Evolutionary conservation across 2,113 vertebrate genomes (phyloP), one percentile per base, ranked within the genome.

Genomic region (Myiopsitta monachus): DNA sequence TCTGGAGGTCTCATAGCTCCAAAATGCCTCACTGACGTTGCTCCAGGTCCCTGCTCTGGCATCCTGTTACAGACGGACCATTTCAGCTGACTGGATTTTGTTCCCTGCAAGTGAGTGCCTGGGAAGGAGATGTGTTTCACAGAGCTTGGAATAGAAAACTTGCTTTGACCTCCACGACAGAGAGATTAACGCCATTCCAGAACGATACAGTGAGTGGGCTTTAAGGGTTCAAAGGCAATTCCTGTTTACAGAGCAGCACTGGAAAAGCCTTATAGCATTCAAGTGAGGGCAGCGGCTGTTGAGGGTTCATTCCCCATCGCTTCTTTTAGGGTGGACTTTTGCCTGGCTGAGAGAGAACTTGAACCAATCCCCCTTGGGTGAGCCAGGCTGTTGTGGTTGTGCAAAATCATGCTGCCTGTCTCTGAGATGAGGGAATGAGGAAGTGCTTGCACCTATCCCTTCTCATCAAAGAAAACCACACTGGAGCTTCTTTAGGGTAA

Each of bases 121-220:
- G 91, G 54, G 63, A 70, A 83, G 79, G 68, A 83, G 84, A 92
- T 80, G 90, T 92, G 83, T 94, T 92, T 90, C 63, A 63, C 52
- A 22, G 74, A 68, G 86, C 93, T 95, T 96, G 88, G 87, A 96
- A 97, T 93, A 97, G 95, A 95, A 96, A 88, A 33, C 36, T 77
- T 76, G 49, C 88, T 95, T 82, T 94, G 88, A 84, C 92, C 87
- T 87, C 85, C 41, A 23, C 0, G 2, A 67, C 86, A n/a, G 18
- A 74, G 77, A 88, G 95, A 95, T 97, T 95, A 96, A 70, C 73
- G 0, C 92, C 92, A 64, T 97, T 92, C 93, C 88, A 63, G 75
- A 90, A 64, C 36, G 88, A 93, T 91, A 93, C 4, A 39, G 57
- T 59, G 44, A 2, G 0, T 79, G 81, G 51, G 88, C 95, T 79